Conservation (phyloP, 1,140 invertebrate genomes). For the Drosophila baimaii region DNA sequence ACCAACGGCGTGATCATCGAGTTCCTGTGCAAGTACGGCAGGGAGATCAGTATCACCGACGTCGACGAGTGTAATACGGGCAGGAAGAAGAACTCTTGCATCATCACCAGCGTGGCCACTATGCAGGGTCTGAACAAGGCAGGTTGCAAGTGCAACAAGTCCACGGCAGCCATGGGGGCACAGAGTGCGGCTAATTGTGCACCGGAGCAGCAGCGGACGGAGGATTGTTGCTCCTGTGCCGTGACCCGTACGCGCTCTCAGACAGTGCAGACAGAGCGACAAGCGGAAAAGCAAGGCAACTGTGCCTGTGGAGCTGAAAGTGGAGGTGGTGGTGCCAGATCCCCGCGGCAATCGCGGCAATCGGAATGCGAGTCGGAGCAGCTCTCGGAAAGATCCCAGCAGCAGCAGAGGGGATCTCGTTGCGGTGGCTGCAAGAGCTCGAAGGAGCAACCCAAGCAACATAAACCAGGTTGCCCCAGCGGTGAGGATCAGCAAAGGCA, state of each 20-base stretch:
- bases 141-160: neutral
- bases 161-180: neutral
- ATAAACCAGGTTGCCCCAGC: too few species aligned
- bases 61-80: neutral
- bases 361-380: neutral
- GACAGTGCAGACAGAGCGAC: too few species aligned
- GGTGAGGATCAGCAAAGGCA: neutral
- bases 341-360: neutral
- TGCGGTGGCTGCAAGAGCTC: too few species aligned
- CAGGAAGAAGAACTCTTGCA: neutral
- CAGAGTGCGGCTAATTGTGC: neutral
- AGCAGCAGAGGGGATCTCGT: too few species aligned
- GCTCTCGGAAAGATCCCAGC: neutral
- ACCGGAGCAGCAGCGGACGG: neutral
- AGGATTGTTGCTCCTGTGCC: neutral
- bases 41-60: conserved; percentile 68
- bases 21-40: conserved; percentile 88
- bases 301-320: neutral
- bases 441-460: too few species aligned
- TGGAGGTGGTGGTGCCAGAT: neutral
- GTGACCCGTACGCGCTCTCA: neutral
- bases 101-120: conserved; percentile 46
- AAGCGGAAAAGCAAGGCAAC: neutral
- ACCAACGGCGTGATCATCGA: conserved; percentile 94
- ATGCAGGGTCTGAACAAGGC: too few species aligned